Evolutionary conservation across 2,797 vertebrate species (phyloP), one percentile per base, ranked within the genome.

Genomic region (Anguilla megastoma): DNA sequence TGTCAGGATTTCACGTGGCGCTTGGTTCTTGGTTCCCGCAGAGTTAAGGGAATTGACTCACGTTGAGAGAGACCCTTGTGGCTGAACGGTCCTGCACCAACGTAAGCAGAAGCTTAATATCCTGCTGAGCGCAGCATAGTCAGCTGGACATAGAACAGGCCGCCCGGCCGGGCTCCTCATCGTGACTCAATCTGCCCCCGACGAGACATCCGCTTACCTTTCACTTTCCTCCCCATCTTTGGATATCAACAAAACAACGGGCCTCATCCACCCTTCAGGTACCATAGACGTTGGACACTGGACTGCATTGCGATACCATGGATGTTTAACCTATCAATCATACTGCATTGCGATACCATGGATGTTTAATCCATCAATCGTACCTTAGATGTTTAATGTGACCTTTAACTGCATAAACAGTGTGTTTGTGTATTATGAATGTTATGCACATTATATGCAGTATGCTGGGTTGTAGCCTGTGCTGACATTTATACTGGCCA

Each of bases 231-330:
- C 87, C 66, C 9, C 85, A 16, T 63, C 14, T 91, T 85, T 87
- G 90, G 79, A 89, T 90, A 92, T 93, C 90, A 91, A 86, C 85
- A 41, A 89, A 56, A 76, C 45, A 79, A 87, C 91, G 88, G 63
- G 87, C 79, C 83, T 58, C 74, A 52, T 88, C 90, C 90, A 92
- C 85, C 89, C 66, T 58, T 88, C 91, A 92, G 89, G 93, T 92
- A 91, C 93, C 90, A 91, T 89, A 88, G 91, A 92, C 36, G 24
- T 86, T 85, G 90, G 89, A 89, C 87, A 89, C 91, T 89, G 89
- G 89, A 85, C 30, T 21, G 88, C 69, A 30, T 74, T 3, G 1
- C 93, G 91, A 92, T 87, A 58, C 56, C 56, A 58, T 58, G 18
- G 56, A 58, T 9, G 56, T 58, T 58, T 12, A 58, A 45, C 41